Base-by-base conservation (phyloP, 2,888 invertebrate species). In the Sepiola atlantica region DNA sequence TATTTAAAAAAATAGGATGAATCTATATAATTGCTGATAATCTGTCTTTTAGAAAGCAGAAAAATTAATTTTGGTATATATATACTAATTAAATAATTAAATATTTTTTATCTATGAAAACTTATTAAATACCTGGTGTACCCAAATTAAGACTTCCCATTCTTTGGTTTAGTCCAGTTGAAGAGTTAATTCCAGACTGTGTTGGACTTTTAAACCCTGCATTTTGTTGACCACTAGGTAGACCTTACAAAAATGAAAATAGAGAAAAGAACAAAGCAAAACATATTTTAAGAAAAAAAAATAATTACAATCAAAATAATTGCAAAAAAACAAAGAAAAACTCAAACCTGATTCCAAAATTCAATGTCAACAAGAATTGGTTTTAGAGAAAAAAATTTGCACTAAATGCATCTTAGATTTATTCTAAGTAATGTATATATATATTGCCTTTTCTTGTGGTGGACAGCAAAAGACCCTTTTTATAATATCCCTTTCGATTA, bases 101-200 rank as follows among this genome's bases (percentile, higher is more conserved):
- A 6, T 45, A 4, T 35, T 92, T 45, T 8, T 35, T 24, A 92
- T 18, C 24, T 35, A 91, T 16, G 35, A 1, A 91, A 91, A 35
- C 24, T 35, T 16, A 32, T 45, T 24, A n/a, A 54, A 92, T 92
- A 92, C 92, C 92, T 92, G 92, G 92, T 92, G 92, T 54, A 92
- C 45, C 45, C 92, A 92, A 92, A 45, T 92, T 92, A 92, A 92
- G 92, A 54, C 45, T 54, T 28, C 92, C 92, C 92, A 92, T 92
- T 92, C 92, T 92, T 92, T 92, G 92, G 45, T 92, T 92, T 45
- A 92, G 92, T 16, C 92, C 54, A 16, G 92, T 28, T 92, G 92
- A 35, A 91, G 91, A 18, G 21, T 8, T 91, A 12, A 91, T 92
- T 92, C 92, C 92, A 35, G 92, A 54, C 16, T 45, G 92, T 54